Evolutionary conservation across 1,140 invertebrate genomes (phyloP).

Genomic region (Trichonephila clavata): DNA sequence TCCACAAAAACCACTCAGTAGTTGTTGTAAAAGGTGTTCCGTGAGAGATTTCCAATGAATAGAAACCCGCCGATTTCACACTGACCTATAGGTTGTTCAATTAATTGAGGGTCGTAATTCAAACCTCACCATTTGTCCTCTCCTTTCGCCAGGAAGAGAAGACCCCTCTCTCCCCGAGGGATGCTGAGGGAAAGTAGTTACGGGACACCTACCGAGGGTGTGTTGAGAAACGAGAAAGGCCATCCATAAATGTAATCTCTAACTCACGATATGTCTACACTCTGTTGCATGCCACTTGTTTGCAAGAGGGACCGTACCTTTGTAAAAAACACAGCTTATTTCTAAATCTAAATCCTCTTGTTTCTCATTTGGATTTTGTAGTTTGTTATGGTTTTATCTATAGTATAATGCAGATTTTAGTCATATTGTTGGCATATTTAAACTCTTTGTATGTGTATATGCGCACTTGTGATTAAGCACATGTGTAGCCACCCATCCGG

Average conservation of each 20-base stretch:
- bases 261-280: slow-evolving; percentile 45
- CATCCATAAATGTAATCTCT: slow-evolving; percentile 32
- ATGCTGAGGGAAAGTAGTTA: not conserved
- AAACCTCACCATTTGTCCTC: slow-evolving; percentile 34
- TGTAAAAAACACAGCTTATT: not conserved
- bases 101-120: slow-evolving; percentile 57
- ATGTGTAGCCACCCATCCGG: no score
- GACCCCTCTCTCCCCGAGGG: not conserved
- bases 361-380: not conserved
- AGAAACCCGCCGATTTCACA: not conserved
- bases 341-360: not conserved
- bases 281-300: not conserved
- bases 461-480: no score
- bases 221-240: slow-evolving; percentile 41
- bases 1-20: no score
- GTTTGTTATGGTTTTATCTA: no score
- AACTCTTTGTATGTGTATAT: no score
- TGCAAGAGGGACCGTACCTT: not conserved
- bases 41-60: not conserved
- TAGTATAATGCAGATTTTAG: no score
- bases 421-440: no score
- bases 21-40: no score
- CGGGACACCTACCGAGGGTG: slow-evolving; percentile 57
- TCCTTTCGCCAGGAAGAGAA: not conserved
- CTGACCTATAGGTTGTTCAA: slow-evolving; percentile 30